These are phyloP conservation scores for Dreissena rostriformis DNA, from an alignment of 1,140 invertebrate species.

Conservation along the genomic window DNA sequence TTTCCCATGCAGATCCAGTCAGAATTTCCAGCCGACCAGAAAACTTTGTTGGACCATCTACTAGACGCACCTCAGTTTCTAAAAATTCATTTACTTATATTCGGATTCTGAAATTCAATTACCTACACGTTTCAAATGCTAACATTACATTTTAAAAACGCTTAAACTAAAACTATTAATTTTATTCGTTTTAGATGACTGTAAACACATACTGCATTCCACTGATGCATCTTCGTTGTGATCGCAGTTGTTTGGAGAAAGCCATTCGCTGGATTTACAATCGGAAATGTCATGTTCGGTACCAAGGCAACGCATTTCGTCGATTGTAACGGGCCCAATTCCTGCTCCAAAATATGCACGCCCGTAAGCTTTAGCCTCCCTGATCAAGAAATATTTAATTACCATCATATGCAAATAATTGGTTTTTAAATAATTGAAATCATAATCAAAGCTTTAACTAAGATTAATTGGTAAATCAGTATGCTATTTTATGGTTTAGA, in stretches of 20 bases:
- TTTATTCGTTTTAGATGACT: neutral
- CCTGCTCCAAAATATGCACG: conserved; percentile 1
- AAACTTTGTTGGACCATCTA: neutral
- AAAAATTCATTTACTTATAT: neutral
- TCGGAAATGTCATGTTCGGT: conserved; percentile 18
- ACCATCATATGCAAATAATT: too few species aligned
- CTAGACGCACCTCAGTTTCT: conserved; percentile 23
- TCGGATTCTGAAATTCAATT: too few species aligned
- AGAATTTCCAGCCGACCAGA: conserved; percentile 25
- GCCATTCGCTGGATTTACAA: conserved; percentile 19
- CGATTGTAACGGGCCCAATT: conserved; percentile 6
- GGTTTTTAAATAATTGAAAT: too few species aligned
- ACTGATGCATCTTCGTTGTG: conserved; percentile 24
- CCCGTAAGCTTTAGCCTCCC: neutral
- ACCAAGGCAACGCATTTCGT: conserved; percentile 12
- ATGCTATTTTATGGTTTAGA: too few species aligned
- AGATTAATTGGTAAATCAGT: too few species aligned
- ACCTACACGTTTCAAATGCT: neutral
- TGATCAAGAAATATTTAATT: neutral
- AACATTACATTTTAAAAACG: neutral
- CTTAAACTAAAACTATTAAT: neutral
- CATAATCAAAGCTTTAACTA: too few species aligned
- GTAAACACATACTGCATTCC: conserved; percentile 24
- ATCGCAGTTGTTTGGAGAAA: conserved; percentile 1
- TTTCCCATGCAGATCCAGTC: neutral